Conservation (phyloP, 2,888 invertebrate species). For the Laothoe populi region DNA sequence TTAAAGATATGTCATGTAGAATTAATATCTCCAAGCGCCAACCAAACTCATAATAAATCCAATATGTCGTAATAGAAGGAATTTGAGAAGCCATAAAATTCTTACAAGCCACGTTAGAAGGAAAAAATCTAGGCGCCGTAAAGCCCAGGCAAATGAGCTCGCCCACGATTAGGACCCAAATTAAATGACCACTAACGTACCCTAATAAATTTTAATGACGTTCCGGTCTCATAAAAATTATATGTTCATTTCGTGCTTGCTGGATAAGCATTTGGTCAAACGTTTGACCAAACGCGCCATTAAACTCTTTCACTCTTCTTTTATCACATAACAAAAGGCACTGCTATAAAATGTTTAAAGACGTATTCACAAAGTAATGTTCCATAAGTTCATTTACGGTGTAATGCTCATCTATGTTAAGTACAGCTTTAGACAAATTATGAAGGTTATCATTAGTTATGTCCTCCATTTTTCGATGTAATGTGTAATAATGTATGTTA, state of each 20-base stretch:
- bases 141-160: constrained; percentile 23
- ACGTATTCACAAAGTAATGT: constrained; percentile 10
- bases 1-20: too few species aligned
- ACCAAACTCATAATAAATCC: background rate
- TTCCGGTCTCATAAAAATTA: constrained; percentile 28
- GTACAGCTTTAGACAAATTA: constrained; percentile 1
- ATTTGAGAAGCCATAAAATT: constrained; percentile 5
- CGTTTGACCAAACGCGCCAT: constrained; percentile 30
- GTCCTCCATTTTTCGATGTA: background rate
- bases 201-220: constrained; percentile 28
- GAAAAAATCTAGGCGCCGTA: constrained; percentile 24
- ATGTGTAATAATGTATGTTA: background rate
- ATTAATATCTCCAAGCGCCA: background rate
- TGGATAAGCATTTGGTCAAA: constrained; percentile 27
- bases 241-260: constrained; percentile 27
- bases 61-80: background rate
- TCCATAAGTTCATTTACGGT: constrained; percentile 12
- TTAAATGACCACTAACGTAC: constrained; percentile 27
- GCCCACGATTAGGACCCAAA: constrained; percentile 18
- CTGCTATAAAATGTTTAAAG: constrained; percentile 57
- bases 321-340: constrained; percentile 37
- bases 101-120: constrained; percentile 11
- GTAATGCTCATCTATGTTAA: background rate
- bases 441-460: background rate
- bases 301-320: constrained; percentile 39